These are phyloP conservation scores for Orthosia gothica DNA, from an alignment of 2,888 invertebrate genomes.

Conservation along the genomic window DNA sequence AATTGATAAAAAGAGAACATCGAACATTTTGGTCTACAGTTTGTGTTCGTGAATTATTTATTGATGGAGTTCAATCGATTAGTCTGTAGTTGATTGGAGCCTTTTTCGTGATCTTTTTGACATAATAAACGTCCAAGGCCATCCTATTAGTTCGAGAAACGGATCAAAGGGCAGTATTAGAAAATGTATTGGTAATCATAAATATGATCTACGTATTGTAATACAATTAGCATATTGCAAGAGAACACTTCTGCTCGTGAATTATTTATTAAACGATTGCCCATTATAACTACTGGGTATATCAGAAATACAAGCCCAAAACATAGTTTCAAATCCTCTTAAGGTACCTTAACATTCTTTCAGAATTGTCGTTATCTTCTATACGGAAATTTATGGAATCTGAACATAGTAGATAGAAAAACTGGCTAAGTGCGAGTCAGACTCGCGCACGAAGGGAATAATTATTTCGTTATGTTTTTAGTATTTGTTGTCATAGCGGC, in stretches of 20 bases:
- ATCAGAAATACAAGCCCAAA: too few species aligned
- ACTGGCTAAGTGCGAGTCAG: too few species aligned
- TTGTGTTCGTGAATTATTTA: conserved; percentile 40
- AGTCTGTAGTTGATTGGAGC: conserved; percentile 17
- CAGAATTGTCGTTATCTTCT: neutral
- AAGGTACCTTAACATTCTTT: neutral
- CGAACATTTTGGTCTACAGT: conserved; percentile 2
- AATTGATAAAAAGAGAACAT: conserved; percentile 35
- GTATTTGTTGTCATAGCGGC: too few species aligned
- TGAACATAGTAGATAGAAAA: too few species aligned
- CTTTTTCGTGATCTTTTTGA: neutral
- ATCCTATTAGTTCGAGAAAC: neutral
- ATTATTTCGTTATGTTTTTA: too few species aligned
- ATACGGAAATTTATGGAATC: too few species aligned
- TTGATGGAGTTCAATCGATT: conserved; percentile 35
- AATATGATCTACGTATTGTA: neutral
- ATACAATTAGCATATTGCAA: too few species aligned
- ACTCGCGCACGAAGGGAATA: too few species aligned
- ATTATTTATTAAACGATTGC: neutral
- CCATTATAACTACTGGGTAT: neutral
- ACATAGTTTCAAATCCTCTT: too few species aligned
- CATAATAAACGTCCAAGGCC: neutral
- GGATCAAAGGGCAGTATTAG: neutral
- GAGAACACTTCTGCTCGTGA: accelerated
- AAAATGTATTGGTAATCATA: neutral